Conservation (phyloP, 2,113 vertebrate species). For the Lycaon pictus region DNA sequence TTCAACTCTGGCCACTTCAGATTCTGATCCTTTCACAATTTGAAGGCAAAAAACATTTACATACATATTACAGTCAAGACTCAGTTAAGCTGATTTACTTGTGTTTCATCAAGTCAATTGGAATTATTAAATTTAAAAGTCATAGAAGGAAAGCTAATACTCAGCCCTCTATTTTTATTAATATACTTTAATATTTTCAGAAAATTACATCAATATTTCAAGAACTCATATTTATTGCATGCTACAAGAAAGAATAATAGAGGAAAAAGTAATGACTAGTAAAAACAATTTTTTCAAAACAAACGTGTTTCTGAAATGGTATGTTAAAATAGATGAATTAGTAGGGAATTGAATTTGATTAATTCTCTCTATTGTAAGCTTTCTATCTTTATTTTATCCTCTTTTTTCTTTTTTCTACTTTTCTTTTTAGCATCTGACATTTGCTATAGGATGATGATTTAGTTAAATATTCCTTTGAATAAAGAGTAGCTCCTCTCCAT, state of each 20-base stretch:
- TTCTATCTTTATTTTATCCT: background rate
- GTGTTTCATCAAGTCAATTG: background rate
- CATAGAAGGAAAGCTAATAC: background rate
- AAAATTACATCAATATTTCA: slow-evolving; percentile 2
- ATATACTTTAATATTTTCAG: background rate
- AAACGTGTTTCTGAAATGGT: background rate
- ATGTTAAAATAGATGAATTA: background rate
- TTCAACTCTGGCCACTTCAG: slow-evolving; percentile 9
- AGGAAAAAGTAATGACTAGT: background rate
- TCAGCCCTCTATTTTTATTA: background rate
- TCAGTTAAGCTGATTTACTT: slow-evolving; percentile 61
- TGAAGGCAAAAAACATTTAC: slow-evolving; percentile 74
- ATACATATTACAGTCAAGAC: slow-evolving; percentile 62
- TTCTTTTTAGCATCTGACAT: background rate
- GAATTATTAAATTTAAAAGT: slow-evolving; percentile 58
- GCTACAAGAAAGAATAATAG: background rate
- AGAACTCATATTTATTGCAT: background rate
- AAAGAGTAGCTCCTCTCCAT: background rate
- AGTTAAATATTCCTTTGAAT: background rate
- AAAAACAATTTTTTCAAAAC: background rate
- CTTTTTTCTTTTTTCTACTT: background rate
- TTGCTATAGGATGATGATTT: background rate
- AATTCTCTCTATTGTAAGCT: background rate
- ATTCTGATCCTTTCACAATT: slow-evolving; percentile 64
- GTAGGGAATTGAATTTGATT: background rate